Evolutionary conservation across 2,888 invertebrate genomes (phyloP).

Genomic region (Polyploca ridens): DNA sequence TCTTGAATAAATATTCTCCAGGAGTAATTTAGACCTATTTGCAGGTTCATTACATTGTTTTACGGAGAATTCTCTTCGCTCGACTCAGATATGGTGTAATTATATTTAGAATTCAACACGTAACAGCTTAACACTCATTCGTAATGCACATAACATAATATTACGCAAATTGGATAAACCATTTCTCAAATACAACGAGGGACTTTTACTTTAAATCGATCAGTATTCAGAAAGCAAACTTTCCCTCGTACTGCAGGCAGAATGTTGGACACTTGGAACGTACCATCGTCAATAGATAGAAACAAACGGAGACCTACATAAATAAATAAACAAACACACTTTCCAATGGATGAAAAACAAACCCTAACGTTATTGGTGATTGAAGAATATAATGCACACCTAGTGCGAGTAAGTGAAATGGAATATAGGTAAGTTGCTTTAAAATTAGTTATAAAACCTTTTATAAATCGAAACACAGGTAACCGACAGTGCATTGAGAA

Average conservation of each 20-base stretch:
- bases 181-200: constrained; percentile 43
- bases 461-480: constrained; percentile 22
- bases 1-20: neutral
- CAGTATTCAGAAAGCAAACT: constrained; percentile 75
- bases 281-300: neutral
- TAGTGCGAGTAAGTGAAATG: no score
- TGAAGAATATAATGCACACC: no score
- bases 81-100: neutral
- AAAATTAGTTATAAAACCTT: neutral
- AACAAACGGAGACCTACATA: neutral
- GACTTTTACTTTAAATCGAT: constrained; percentile 78
- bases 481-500: constrained; percentile 35
- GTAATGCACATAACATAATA: constrained; percentile 47
- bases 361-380: neutral
- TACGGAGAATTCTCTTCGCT: neutral
- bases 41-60: neutral
- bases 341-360: neutral
- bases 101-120: constrained; percentile 36
- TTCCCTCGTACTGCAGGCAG: constrained; percentile 51
- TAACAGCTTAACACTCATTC: constrained; percentile 24
- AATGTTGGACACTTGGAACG: constrained; percentile 2
- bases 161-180: constrained; percentile 56
- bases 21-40: neutral
- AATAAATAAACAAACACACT: neutral
- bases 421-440: neutral